These are phyloP conservation scores for Leptatherina wallacei DNA, from an alignment of 2,797 vertebrate species.

Conservation along the genomic window DNA sequence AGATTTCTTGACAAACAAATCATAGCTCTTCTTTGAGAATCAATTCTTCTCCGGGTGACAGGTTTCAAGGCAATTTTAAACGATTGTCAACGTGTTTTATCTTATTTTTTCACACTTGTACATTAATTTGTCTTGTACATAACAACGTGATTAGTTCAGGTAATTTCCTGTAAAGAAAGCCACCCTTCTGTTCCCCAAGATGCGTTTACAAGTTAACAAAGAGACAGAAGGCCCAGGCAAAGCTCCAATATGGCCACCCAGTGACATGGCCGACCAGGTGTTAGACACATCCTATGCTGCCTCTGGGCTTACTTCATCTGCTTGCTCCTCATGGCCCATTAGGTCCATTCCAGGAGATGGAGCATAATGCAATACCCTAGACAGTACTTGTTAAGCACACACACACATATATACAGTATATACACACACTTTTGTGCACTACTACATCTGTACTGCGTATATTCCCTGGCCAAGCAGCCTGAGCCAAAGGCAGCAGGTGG, in stretches of 20 bases:
- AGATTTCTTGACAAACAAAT: not conserved
- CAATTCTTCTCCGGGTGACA: not conserved
- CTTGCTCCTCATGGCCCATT: conserved; percentile 73
- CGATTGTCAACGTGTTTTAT: not conserved
- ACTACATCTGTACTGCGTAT: conserved; percentile 47
- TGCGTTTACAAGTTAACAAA: conserved; percentile 55
- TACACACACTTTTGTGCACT: conserved; percentile 35
- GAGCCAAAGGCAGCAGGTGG: conserved; percentile 75
- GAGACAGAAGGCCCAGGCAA: conserved; percentile 53
- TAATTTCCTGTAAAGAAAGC: conserved; percentile 35
- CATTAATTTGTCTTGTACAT: not conserved
- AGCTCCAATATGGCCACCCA: conserved; percentile 57
- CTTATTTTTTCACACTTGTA: not conserved
- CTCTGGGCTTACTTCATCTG: conserved; percentile 69
- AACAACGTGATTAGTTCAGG: conserved; percentile 18
- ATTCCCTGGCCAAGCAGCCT: conserved; percentile 27
- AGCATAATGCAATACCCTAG: conserved; percentile 61
- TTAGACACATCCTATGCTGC: conserved; percentile 66
- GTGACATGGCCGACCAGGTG: conserved; percentile 76
- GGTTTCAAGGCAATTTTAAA: not conserved
- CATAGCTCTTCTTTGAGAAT: not conserved
- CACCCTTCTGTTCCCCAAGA: not conserved
- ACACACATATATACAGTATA: conserved; percentile 4
- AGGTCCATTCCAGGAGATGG: conserved; percentile 65
- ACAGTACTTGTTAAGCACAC: conserved; percentile 47